These are phyloP conservation scores for Toxotes chatareus DNA, from an alignment of 2,113 vertebrate species.

Conservation along the genomic window DNA sequence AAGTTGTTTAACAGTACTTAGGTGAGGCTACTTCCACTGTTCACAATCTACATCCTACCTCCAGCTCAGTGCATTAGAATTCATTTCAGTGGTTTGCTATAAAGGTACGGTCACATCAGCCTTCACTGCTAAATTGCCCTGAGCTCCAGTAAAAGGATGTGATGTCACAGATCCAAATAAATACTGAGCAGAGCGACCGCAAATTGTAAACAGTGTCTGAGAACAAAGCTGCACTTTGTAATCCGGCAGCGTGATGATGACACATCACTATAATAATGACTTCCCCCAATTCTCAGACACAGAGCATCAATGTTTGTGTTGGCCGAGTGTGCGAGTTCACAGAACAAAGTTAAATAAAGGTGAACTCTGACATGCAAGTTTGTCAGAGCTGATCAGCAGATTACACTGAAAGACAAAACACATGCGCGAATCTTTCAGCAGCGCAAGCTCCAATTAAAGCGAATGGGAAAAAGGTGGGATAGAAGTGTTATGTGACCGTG, in stretches of 20 bases:
- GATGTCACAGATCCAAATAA: neutral
- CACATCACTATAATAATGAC: slow-evolving; percentile 8
- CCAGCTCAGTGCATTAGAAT: neutral
- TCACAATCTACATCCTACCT: too few relatives aligned
- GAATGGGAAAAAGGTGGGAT: neutral
- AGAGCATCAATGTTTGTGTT: slow-evolving; percentile 44
- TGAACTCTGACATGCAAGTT: slow-evolving; percentile 26
- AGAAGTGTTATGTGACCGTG: neutral
- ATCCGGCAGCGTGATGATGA: slow-evolving; percentile 8
- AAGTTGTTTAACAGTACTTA: neutral
- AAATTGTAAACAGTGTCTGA: neutral
- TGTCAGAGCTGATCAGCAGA: neutral
- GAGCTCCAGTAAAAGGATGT: neutral
- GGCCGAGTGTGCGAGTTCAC: neutral
- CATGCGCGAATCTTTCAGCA: neutral
- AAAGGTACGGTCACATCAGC: neutral
- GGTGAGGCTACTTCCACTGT: too few relatives aligned
- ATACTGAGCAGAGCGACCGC: neutral
- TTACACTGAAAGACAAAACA: slow-evolving; percentile 29
- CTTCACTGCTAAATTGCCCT: neutral
- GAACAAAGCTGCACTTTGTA: slow-evolving; percentile 19
- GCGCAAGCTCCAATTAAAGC: neutral
- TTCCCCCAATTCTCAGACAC: slow-evolving; percentile 15
- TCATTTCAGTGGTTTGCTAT: neutral
- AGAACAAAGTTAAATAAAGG: slow-evolving; percentile 20